Evolutionary conservation across 2,797 vertebrate genomes (phyloP).

Genomic region (Fundulus diaphanus): DNA sequence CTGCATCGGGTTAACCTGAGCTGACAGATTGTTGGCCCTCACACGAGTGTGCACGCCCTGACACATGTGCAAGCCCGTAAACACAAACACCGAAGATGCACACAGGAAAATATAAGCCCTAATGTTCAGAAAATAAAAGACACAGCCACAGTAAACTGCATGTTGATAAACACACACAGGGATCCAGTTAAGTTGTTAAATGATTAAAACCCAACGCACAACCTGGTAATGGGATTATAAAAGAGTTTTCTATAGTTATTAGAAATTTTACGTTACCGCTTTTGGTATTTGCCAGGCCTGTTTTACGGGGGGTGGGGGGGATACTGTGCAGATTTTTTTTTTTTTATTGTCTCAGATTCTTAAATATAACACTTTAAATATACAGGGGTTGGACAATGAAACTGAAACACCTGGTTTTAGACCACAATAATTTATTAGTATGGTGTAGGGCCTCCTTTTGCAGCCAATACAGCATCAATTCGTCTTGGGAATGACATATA

Average conservation of each 20-base stretch:
- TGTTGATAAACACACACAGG: neutral
- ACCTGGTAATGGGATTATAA: neutral
- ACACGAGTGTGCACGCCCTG: slow-evolving; percentile 26
- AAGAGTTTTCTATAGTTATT: neutral
- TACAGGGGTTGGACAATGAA: too few relatives aligned
- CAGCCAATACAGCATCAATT: too few relatives aligned
- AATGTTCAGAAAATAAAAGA: slow-evolving; percentile 50
- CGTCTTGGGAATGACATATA: too few relatives aligned
- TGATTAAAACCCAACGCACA: neutral
- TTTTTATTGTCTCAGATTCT: neutral
- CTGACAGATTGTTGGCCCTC: slow-evolving; percentile 77
- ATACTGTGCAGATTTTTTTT: too few relatives aligned
- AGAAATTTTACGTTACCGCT: neutral
- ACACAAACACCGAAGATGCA: slow-evolving; percentile 42
- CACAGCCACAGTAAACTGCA: slow-evolving; percentile 24
- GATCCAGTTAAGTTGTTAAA: neutral
- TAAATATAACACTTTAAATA: neutral
- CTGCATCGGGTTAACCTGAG: slow-evolving; percentile 82
- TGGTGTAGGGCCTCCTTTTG: too few relatives aligned
- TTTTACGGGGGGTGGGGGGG: neutral
- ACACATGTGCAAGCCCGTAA: slow-evolving; percentile 41
- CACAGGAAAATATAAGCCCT: slow-evolving; percentile 18
- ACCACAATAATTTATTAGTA: too few relatives aligned
- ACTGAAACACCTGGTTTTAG: too few relatives aligned
- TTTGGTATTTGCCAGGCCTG: neutral